Base-by-base conservation (phyloP, 1,140 invertebrate species). In the Aphelenchoides besseyi region DNA sequence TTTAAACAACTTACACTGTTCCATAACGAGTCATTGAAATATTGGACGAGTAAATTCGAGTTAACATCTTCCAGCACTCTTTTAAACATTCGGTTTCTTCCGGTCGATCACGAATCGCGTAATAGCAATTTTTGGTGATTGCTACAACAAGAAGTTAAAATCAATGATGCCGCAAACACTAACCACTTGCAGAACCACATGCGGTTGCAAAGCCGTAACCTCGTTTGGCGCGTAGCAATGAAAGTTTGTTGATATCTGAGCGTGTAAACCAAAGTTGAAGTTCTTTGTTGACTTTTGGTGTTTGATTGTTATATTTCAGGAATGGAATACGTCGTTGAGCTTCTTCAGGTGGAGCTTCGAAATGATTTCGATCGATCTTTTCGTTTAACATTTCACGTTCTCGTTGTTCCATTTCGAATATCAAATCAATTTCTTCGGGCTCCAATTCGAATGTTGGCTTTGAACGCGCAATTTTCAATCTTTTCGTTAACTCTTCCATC, bases 121-220 rank as follows among this genome's bases (percentile, higher is more conserved):
- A 73, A 16, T 35, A 36, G 3, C 68, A 77, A 37, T 37, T 59
- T 32, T 75, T 69, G 48, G 78, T 69, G 28, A 75, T 18, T 5
- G 73, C 73, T 74, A 5, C 36, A 48, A 33, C 68, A 16, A 9
- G 23, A 55, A 36, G 8, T 70, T 28, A 23, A 26, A 70, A 2
- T 33, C 30, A 23, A 36, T 28, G 66, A 36, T 33, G 9, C 9
- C 16, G 71, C n/a, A 3, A 48, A 3, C 36, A 33, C 9, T 28
- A 23, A 78, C 74, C 74, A 52, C 37, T 29, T 41, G 54, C 36
- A 23, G 70, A 54, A 33, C 54, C 67, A 23, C 52, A 32, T 2
- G 75, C 68, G 52, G 59, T 75, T 12, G 74, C 74, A 41, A 78
- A 75, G 16, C 74, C 74, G 62, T 75, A 75, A 29, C 74, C 74